Evolutionary conservation across 2,113 vertebrate species (phyloP), one percentile per base, ranked within the genome.

Genomic region (Eretmochelys imbricata): DNA sequence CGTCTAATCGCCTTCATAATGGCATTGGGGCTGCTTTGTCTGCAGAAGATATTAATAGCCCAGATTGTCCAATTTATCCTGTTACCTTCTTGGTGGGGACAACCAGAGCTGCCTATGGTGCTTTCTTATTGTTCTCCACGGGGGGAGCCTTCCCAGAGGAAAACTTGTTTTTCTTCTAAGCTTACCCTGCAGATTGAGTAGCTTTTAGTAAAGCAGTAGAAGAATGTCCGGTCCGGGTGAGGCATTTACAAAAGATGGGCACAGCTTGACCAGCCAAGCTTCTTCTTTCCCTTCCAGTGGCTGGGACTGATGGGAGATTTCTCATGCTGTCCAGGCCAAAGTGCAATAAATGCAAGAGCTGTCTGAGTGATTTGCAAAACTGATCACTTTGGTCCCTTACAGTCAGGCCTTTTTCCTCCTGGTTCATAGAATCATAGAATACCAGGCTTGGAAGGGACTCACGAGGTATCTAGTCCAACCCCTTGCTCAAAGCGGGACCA

Each of bases 151-250:
- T 24, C 72, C 72, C 62, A 7, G 11, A 22, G 69, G n/a, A 24
- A 16, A 46, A 1, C 10, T 1, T 27, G 69, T 46, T 1, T 76
- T 10, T 24, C 38, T 46, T 6, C 11, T 5, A 42, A 8, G 5
- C 42, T 76, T 11, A 4, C 22, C 5, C 10, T n/a, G n/a, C 38
- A n/a, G 69, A 12, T 6, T 46, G 38, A 76, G 19, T 42, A 42
- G 42, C 42, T 7, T 25, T 19, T 19, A 35, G 35, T 8, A 35
- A n/a, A n/a, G 65, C 22, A 1, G 65, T 38, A 46, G 42, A 5
- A 24, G 20, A 12, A 3, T 25, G 38, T 25, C 38, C 4, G 38
- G 8, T 25, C 38, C 46, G 14, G 31, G n/a, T 13, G 38, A 20
- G n/a, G 38, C 25, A 22, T 6, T 76, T 25, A 27, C 38, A 46